A percentile compares a stretch with the other conserved stretches of the same genome.
Conservation (phyloP, 2,888 invertebrate genomes). For the Microlaimidae sp. region DNA sequence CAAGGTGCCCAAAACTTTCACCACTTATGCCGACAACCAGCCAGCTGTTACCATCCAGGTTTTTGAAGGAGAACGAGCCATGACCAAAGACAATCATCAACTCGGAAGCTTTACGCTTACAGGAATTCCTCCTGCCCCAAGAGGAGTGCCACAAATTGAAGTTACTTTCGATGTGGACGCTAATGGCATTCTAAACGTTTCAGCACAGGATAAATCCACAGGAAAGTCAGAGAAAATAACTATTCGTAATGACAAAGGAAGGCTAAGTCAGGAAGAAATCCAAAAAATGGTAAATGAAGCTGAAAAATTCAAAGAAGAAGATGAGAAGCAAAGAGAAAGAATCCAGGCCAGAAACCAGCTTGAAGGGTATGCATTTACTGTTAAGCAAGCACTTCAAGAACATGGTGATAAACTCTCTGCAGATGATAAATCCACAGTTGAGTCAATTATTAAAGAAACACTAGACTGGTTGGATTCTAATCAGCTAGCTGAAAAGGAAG, state of each 20-base stretch:
- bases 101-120: constrained; percentile 90
- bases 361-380: constrained; percentile 77
- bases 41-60: constrained; percentile 64
- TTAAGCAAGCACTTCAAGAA: constrained; percentile 76
- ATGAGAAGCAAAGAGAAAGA: constrained; percentile 45
- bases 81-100: constrained; percentile 73
- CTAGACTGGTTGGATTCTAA: constrained; percentile 49
- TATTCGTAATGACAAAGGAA: constrained; percentile 63
- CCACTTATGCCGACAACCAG: constrained; percentile 89
- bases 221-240: no score
- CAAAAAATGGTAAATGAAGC: constrained; percentile 67
- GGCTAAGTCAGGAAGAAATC: constrained; percentile 60
- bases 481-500: constrained; percentile 69
- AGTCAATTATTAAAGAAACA: no score
- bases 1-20: constrained; percentile 81
- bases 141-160: constrained; percentile 63
- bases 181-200: constrained; percentile 88
- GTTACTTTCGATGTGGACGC: constrained; percentile 47
- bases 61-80: constrained; percentile 44
- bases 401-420: no score
- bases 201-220: constrained; percentile 53
- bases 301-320: constrained; percentile 62
- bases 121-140: constrained; percentile 77
- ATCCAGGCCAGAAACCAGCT: constrained; percentile 62
- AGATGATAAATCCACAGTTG: no score